These are phyloP conservation scores for Cydia strobilella DNA, from an alignment of 1,140 invertebrate species.

Conservation along the genomic window DNA sequence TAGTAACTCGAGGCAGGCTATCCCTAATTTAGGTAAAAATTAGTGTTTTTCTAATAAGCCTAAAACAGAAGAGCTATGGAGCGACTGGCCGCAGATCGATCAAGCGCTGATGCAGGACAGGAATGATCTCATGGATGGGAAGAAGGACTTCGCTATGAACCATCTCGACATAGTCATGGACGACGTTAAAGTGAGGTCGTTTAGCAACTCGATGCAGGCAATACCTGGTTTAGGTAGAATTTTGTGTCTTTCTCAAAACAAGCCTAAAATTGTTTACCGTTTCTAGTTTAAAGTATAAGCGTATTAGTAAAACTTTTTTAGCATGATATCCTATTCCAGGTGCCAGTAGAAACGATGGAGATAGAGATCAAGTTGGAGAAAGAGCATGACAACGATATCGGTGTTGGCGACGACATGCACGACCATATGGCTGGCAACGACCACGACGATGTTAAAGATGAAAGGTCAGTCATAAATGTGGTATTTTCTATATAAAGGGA, in stretches of 20 bases:
- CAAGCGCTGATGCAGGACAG: background rate
- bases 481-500: background rate
- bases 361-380: conserved; percentile 28
- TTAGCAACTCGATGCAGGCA: no score
- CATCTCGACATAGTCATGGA: conserved; percentile 14
- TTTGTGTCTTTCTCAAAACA: no score
- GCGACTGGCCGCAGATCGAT: conserved; percentile 35
- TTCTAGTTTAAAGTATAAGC: no score
- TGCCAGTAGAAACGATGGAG: conserved; percentile 27
- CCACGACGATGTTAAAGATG: conserved; percentile 41
- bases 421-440: background rate
- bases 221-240: no score
- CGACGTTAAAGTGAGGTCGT: conserved; percentile 5
- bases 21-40: no score
- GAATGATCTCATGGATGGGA: background rate
- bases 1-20: no score
- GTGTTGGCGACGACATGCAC: conserved; percentile 33
- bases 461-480: conserved; percentile 41
- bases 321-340: background rate
- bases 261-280: no score
- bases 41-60: conserved; percentile 33
- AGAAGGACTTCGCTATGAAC: conserved; percentile 2
- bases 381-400: conserved; percentile 32
- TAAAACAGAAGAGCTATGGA: conserved; percentile 50
- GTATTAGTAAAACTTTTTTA: no score